phyloP scores from a whole-genome alignment of 2,888 invertebrate genomes.

The Phalera bucephala region DNA sequence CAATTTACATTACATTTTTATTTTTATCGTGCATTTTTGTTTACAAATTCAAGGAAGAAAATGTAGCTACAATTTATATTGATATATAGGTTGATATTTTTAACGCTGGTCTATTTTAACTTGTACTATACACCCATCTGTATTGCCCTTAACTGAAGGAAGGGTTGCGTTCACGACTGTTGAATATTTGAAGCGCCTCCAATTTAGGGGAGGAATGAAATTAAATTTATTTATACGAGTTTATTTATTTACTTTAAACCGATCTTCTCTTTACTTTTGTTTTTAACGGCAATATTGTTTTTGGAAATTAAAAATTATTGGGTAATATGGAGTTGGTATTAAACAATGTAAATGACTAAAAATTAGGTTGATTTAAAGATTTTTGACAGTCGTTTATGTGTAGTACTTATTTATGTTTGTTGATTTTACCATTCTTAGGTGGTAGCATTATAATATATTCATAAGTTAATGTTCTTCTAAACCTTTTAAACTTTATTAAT shows the following conservation, averaged over 20 bases:
- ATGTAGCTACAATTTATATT: too few relatives aligned
- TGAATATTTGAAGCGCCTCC: conserved; percentile 80
- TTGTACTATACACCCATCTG: conserved; percentile 42
- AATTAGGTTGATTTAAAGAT: too few relatives aligned
- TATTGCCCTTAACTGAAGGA: conserved; percentile 71
- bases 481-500: too few relatives aligned
- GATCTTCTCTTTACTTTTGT: conserved; percentile 45
- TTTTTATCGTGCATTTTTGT: too few relatives aligned
- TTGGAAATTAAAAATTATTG: conserved; percentile 20
- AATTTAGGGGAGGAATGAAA: conserved; percentile 77
- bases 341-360: too few relatives aligned
- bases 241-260: conserved; percentile 69
- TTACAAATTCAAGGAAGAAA: too few relatives aligned
- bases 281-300: conserved; percentile 42
- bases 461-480: too few relatives aligned
- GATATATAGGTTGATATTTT: neutral
- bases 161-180: conserved; percentile 80
- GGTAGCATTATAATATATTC: too few relatives aligned
- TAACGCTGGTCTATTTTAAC: conserved; percentile 7
- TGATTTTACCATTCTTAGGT: too few relatives aligned
- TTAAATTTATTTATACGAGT: conserved; percentile 79
- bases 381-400: conserved; percentile 2
- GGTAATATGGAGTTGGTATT: too few relatives aligned
- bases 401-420: conserved; percentile 13
- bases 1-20: too few relatives aligned